Conservation (phyloP, 2,888 invertebrate species). For the Smittia aterrima region DNA sequence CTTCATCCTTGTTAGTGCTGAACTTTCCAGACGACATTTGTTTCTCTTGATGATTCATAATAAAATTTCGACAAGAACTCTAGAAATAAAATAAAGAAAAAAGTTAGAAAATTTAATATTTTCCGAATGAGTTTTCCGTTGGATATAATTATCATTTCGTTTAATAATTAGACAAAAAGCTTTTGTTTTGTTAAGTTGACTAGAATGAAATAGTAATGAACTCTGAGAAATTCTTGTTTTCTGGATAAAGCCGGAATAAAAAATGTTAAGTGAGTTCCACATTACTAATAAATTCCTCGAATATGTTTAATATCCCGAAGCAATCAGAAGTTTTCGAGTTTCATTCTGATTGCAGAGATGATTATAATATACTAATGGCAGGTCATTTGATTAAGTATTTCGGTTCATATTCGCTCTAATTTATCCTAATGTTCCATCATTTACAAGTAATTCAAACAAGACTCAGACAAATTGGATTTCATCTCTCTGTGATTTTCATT, state of each 20-base stretch:
- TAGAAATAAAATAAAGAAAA: constrained; percentile 5
- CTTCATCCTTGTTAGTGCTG: constrained; percentile 11
- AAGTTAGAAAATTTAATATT: background rate
- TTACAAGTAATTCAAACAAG: background rate
- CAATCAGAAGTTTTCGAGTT: no score
- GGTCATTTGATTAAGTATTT: constrained; percentile 21
- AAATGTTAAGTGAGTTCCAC: no score
- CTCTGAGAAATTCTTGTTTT: no score
- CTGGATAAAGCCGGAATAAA: no score
- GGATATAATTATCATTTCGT: no score
- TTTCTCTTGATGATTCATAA: background rate
- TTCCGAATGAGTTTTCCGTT: no score
- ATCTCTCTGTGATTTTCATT: background rate
- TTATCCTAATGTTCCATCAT: constrained; percentile 26
- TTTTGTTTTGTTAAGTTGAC: background rate
- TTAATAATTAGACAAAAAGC: background rate
- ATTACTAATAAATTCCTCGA: no score
- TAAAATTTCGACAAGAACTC: constrained; percentile 7
- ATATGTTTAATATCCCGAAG: no score
- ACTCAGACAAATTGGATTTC: background rate
- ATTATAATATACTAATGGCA: background rate
- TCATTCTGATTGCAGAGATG: no score
- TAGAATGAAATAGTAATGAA: no score
- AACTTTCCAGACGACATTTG: constrained; percentile 8
- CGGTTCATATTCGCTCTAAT: constrained; percentile 31